Percentiles rank a stretch among this genome's conserved stretches.
These are phyloP conservation scores for Steinernema hermaphroditum DNA, from an alignment of 2,888 invertebrate species.

Conservation along the genomic window DNA sequence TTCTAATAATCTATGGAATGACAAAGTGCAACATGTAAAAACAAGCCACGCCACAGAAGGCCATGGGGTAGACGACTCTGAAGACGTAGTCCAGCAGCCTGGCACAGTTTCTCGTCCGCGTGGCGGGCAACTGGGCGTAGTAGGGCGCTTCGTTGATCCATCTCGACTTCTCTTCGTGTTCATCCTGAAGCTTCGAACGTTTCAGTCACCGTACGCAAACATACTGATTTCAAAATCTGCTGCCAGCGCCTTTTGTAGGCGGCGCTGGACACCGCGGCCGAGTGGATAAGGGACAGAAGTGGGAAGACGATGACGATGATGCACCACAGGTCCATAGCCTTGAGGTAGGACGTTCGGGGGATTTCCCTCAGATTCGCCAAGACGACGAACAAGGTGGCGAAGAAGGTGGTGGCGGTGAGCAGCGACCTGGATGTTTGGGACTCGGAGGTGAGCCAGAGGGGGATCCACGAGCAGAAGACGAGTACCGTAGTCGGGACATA, in stretches of 20 bases:
- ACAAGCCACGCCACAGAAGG: neutral
- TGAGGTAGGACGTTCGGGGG: constrained; percentile 40
- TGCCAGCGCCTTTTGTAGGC: constrained; percentile 19
- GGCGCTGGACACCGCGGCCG: constrained; percentile 28
- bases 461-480: constrained; percentile 35
- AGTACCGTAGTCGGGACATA: constrained; percentile 14
- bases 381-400: constrained; percentile 36
- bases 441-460: constrained; percentile 35
- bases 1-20: too few species aligned
- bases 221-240: constrained; percentile 12
- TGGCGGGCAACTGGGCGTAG: constrained; percentile 39
- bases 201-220: neutral
- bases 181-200: neutral
- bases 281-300: constrained; percentile 34
- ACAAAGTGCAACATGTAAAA: constrained; percentile 1
- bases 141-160: constrained; percentile 41
- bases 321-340: constrained; percentile 41
- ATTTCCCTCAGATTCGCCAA: neutral
- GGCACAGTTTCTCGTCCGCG: neutral
- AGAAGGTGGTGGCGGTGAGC: constrained; percentile 26
- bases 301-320: constrained; percentile 33
- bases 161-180: constrained; percentile 35
- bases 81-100: neutral
- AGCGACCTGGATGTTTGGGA: constrained; percentile 31
- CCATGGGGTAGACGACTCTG: neutral